phyloP scores from a whole-genome alignment of 2,113 vertebrate genomes.

The Stercorarius parasiticus region DNA sequence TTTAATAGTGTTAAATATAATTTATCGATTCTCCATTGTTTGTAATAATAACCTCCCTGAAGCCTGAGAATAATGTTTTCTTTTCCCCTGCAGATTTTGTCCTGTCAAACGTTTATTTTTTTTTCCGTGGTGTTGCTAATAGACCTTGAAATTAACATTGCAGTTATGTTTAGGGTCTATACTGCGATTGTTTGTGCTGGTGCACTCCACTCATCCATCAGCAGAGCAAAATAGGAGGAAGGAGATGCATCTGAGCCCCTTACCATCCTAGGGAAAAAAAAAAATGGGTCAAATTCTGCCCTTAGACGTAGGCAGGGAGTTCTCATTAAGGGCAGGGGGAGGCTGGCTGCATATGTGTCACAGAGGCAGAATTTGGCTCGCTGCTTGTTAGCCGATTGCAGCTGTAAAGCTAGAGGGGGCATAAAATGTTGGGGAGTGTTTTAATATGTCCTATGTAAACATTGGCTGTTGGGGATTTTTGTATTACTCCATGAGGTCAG shows the following conservation, averaged over 20 bases:
- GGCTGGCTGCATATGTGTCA: not conserved
- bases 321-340: not conserved
- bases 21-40: constrained; percentile 67
- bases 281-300: not conserved
- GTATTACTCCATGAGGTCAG: not conserved
- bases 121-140: constrained; percentile 1
- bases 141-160: constrained; percentile 71
- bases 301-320: not conserved
- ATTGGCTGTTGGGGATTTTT: not conserved
- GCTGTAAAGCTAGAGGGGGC: not conserved
- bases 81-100: constrained; percentile 59
- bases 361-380: not conserved
- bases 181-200: not conserved
- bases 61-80: constrained; percentile 65
- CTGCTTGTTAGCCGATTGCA: not conserved
- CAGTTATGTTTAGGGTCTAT: constrained; percentile 17
- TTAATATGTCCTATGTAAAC: not conserved
- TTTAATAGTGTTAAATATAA: constrained; percentile 60
- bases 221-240: constrained; percentile 18
- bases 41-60: constrained; percentile 59
- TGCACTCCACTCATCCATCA: constrained; percentile 14
- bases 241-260: constrained; percentile 19
- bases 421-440: not conserved
- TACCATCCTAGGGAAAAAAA: not conserved
- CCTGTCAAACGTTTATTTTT: constrained; percentile 31